Conservation (phyloP, 2,113 vertebrate species). For the Panthera leo region DNA sequence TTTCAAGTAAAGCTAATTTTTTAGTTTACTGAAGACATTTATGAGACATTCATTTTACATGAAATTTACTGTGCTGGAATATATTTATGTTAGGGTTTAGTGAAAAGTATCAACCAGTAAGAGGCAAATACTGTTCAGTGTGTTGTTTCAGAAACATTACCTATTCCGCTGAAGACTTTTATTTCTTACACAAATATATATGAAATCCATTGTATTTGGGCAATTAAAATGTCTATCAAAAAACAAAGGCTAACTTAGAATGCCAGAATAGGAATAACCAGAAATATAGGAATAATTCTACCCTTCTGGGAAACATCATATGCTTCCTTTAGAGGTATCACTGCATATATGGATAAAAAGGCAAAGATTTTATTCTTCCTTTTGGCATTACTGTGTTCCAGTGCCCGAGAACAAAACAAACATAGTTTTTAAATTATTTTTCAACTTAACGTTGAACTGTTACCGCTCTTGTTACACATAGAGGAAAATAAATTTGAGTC, state of each 20-base stretch:
- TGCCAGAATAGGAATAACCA: not conserved
- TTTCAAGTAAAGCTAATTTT: not conserved
- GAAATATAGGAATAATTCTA: not conserved
- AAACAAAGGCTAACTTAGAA: not conserved
- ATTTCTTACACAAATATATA: not conserved
- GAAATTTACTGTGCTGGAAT: not conserved
- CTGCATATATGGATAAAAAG: not conserved
- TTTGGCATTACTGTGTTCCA: not conserved
- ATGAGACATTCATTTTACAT: not conserved
- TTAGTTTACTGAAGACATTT: not conserved
- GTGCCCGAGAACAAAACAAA: not conserved
- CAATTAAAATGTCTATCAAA: not conserved
- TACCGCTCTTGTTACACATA: not conserved
- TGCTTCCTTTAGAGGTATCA: not conserved
- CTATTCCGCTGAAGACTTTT: not conserved
- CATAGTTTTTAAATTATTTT: not conserved
- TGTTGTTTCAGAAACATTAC: not conserved
- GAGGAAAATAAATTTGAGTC: not conserved
- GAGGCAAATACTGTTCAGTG: not conserved
- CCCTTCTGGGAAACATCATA: not conserved
- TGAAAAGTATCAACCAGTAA: not conserved
- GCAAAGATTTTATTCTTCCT: not conserved
- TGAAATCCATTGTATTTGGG: not conserved
- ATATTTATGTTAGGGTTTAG: not conserved
- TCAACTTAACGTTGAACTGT: not conserved